phyloP scores from a whole-genome alignment of 2,888 invertebrate species.

The Parochlus steinenii region DNA sequence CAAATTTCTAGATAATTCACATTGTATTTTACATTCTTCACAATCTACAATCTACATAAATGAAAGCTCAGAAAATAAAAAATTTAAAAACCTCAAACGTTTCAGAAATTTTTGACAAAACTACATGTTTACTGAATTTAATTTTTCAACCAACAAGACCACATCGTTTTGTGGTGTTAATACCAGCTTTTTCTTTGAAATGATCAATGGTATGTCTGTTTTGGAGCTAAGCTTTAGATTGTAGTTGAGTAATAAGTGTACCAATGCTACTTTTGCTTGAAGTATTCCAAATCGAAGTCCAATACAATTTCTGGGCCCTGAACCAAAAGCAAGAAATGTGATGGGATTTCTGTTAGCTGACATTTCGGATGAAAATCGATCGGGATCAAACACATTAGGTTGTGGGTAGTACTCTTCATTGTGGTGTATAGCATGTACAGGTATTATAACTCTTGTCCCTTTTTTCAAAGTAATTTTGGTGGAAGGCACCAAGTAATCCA shows the following conservation, averaged over 20 bases:
- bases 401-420: conserved; percentile 30
- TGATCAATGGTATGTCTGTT: neutral
- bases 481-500: conserved; percentile 22
- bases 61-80: no score
- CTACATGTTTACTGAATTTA: no score
- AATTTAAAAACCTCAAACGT: no score
- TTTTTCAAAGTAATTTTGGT: conserved; percentile 22
- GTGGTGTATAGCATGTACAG: conserved; percentile 27
- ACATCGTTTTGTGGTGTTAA: neutral
- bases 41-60: no score
- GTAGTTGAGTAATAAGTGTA: neutral
- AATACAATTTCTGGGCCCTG: conserved; percentile 20
- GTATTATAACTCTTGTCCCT: conserved; percentile 23
- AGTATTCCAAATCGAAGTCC: conserved; percentile 14
- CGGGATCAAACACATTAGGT: conserved; percentile 29
- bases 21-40: no score
- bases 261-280: neutral
- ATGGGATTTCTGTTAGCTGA: conserved; percentile 20
- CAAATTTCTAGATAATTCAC: no score
- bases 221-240: neutral
- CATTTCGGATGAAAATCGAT: conserved; percentile 25
- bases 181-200: neutral
- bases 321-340: conserved; percentile 26
- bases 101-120: no score
- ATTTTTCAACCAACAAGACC: neutral